Base-by-base conservation (phyloP, 2,888 invertebrate species). In the Dicycla oo region DNA sequence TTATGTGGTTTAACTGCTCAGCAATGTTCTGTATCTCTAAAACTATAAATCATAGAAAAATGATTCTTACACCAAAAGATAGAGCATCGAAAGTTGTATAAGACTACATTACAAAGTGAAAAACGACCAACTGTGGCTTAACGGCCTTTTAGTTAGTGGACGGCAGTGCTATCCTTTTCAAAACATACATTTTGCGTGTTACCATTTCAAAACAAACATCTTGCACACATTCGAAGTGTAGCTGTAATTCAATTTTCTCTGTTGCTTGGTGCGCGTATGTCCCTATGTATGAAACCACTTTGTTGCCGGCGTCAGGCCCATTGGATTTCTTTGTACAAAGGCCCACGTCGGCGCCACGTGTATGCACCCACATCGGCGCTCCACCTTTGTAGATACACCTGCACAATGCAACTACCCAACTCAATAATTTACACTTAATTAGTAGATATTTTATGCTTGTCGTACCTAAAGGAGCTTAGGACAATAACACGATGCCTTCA, bases 261-360 rank as follows among this genome's bases (percentile, higher is more conserved):
- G 80, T 82, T 78, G 80, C 72, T 73, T 65, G 49, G 75, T 70
- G 56, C 65, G 67, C 69, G 61, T 83, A 82, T 80, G 79, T 83
- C 80, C 66, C 75, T 73, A 80, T 72, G 79, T 85, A 82, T 84
- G 83, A 81, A 88, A 88, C 87, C 89, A 91, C 94, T 94, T 94
- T 93, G 93, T 89, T 90, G 92, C 89, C 89, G 83, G 87, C 79
- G 83, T 78, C 91, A 90, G 89, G 88, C 88, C 86, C 86, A 86
- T 82, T 84, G 88, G 84, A 86, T 91, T 93, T 93, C 94, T 93
- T 93, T 93, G 89, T 87, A 90, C 93, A 93, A 93, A 93, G 90
- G 88, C 86, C 86, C 78, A 88, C 85, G 91, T 91, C 91, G 85
- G 81, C 75, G 80, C 82, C 92, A 91, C 88, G 88, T 88, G 87